Evolutionary conservation across 2,888 invertebrate genomes (phyloP).

Genomic region (Mythimna vitellina): DNA sequence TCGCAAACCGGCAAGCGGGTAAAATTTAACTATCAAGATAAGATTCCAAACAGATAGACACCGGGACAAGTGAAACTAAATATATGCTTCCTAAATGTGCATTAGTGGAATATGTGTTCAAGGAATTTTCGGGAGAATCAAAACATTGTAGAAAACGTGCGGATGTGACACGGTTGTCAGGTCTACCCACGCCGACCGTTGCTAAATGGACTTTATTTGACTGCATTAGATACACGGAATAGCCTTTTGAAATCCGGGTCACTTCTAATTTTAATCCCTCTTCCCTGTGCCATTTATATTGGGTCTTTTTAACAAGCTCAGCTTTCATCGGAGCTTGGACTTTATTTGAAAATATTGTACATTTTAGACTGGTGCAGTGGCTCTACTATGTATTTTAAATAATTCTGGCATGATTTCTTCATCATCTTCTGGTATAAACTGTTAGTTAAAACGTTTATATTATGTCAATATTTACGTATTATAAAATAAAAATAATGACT

Average conservation of each 20-base stretch:
- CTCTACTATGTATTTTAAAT: neutral
- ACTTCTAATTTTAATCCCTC: slow-evolving; percentile 71
- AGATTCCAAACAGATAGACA: no score
- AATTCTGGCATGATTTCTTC: slow-evolving; percentile 11
- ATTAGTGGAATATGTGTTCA: slow-evolving; percentile 56
- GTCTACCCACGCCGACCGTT: slow-evolving; percentile 64
- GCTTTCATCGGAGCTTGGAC: slow-evolving; percentile 19
- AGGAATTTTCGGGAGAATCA: slow-evolving; percentile 63
- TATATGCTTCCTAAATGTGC: slow-evolving; percentile 29
- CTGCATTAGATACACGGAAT: slow-evolving; percentile 69
- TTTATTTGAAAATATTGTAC: slow-evolving; percentile 24
- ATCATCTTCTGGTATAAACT: neutral
- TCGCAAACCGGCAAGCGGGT: no score
- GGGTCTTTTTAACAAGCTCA: slow-evolving; percentile 66
- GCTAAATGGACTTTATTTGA: slow-evolving; percentile 77
- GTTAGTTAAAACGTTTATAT: neutral
- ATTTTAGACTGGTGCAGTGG: neutral
- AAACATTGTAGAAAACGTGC: slow-evolving; percentile 69
- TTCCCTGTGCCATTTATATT: slow-evolving; percentile 68
- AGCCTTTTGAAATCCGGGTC: slow-evolving; percentile 74
- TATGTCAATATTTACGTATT: neutral
- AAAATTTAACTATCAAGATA: no score
- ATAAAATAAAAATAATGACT: slow-evolving; percentile 8
- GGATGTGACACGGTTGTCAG: slow-evolving; percentile 67
- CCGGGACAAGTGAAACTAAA: no score